A percentile compares a stretch with the other conserved stretches of the same genome.
Conservation (phyloP, 2,888 invertebrate species). For the Asteroscopus sphinx region DNA sequence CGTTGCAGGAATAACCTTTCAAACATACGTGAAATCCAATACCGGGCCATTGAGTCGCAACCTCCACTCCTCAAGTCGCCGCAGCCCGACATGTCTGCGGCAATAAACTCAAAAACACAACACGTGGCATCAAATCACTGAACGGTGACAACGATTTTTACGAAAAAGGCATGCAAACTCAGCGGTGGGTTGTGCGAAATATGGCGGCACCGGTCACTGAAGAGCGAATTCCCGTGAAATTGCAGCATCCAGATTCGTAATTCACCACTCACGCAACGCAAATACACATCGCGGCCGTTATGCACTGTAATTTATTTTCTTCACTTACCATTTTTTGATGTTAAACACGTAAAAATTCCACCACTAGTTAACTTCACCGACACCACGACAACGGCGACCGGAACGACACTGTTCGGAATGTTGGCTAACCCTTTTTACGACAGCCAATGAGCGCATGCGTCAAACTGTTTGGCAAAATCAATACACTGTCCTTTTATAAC, state of each 20-base stretch:
- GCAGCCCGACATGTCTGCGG: constrained; percentile 51
- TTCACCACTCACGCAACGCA: constrained; percentile 63
- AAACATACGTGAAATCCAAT: constrained; percentile 86
- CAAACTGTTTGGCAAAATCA: constrained; percentile 78
- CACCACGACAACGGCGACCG: constrained; percentile 88
- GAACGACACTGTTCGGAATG: constrained; percentile 87
- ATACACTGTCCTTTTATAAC: constrained; percentile 66
- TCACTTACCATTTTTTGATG: constrained; percentile 90
- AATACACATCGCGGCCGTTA: constrained; percentile 74
- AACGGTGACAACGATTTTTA: constrained; percentile 85
- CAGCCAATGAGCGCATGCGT: constrained; percentile 88
- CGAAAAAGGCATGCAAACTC: constrained; percentile 88
- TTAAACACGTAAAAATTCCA: constrained; percentile 88
- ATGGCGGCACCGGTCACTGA: constrained; percentile 88
- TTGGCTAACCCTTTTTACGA: constrained; percentile 81
- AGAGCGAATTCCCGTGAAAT: constrained; percentile 72
- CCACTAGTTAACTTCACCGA: constrained; percentile 88
- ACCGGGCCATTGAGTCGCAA: constrained; percentile 70
- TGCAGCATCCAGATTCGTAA: constrained; percentile 66
- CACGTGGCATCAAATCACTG: constrained; percentile 89
- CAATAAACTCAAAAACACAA: constrained; percentile 73
- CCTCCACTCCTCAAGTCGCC: constrained; percentile 58
- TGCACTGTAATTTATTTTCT: constrained; percentile 81
- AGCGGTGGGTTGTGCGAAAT: constrained; percentile 85
- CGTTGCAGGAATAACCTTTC: constrained; percentile 83